Evolutionary conservation across 2,888 invertebrate species (phyloP).

Genomic region (Taphrorychus bicolor): DNA sequence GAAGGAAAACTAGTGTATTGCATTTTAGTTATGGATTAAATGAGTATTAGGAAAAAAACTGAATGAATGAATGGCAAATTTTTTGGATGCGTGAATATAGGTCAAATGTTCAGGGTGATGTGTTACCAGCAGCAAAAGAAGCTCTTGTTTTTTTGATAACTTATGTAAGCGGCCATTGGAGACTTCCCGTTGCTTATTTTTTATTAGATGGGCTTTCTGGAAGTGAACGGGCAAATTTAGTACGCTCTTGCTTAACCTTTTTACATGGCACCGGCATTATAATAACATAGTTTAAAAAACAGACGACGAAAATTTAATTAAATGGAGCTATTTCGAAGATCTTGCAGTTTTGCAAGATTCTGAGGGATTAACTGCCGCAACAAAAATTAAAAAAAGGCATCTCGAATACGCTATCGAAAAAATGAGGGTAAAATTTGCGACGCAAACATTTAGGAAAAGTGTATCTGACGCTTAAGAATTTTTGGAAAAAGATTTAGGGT

Average conservation of each 20-base stretch:
- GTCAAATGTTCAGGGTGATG: neutral
- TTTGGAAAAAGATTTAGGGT: neutral
- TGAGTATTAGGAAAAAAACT: neutral
- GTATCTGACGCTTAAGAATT: neutral
- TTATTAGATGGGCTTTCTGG: too few species aligned
- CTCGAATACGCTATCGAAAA: too few species aligned
- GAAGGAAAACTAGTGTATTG: too few species aligned
- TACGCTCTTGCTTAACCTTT: neutral
- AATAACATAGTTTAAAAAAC: accelerated
- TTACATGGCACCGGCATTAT: neutral
- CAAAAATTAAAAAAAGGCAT: too few species aligned
- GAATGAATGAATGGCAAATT: neutral
- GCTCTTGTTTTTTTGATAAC: neutral
- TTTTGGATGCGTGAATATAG: neutral
- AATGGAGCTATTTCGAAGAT: too few species aligned
- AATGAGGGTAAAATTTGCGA: too few species aligned
- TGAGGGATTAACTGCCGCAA: too few species aligned
- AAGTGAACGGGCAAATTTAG: too few species aligned
- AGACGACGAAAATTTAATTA: too few species aligned
- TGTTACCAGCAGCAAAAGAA: neutral
- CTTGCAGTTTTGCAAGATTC: too few species aligned
- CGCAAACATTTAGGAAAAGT: neutral
- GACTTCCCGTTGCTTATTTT: neutral
- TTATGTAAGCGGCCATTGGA: neutral
- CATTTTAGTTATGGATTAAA: neutral